Percentiles rank a stretch among this genome's conserved stretches.
Conservation (phyloP, 2,113 vertebrate species). For the Xenopus tropicalis region DNA sequence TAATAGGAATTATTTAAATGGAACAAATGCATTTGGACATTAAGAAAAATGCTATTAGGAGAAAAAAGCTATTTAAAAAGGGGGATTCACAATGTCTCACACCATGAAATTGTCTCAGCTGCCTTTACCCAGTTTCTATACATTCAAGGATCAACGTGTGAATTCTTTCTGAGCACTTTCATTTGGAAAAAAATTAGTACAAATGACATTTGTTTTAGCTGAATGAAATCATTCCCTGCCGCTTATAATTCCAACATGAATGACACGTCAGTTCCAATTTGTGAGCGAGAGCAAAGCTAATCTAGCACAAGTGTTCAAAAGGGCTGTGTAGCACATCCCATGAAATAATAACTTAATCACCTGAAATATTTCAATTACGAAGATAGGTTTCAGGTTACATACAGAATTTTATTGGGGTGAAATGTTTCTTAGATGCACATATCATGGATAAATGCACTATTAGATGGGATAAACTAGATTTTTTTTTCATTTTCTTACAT, state of each 20-base stretch:
- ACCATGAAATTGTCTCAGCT: conserved; percentile 35
- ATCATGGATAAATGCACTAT: conserved; percentile 21
- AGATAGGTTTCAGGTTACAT: conserved; percentile 35
- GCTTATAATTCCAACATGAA: conserved; percentile 35
- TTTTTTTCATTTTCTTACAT: no score
- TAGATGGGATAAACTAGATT: background rate
- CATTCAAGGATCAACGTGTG: conserved; percentile 18
- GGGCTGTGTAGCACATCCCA: conserved; percentile 9
- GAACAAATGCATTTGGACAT: conserved; percentile 46
- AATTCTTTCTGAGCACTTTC: conserved; percentile 27
- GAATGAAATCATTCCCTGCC: conserved; percentile 44
- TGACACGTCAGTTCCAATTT: conserved; percentile 47
- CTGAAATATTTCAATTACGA: conserved; percentile 23
- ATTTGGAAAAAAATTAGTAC: conserved; percentile 7
- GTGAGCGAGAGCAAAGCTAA: conserved; percentile 48
- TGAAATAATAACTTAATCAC: conserved; percentile 38
- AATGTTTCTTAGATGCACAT: conserved; percentile 33
- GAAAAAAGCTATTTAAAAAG: conserved; percentile 23
- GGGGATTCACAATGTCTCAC: conserved; percentile 34
- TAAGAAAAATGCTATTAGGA: conserved; percentile 18
- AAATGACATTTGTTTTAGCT: conserved; percentile 47
- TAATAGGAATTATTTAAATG: conserved; percentile 46
- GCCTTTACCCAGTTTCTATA: conserved; percentile 24
- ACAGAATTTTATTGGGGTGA: conserved; percentile 34
- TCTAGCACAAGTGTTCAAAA: conserved; percentile 45